phyloP scores from a whole-genome alignment of 2,888 invertebrate genomes.

The Amphipoea oculea region DNA sequence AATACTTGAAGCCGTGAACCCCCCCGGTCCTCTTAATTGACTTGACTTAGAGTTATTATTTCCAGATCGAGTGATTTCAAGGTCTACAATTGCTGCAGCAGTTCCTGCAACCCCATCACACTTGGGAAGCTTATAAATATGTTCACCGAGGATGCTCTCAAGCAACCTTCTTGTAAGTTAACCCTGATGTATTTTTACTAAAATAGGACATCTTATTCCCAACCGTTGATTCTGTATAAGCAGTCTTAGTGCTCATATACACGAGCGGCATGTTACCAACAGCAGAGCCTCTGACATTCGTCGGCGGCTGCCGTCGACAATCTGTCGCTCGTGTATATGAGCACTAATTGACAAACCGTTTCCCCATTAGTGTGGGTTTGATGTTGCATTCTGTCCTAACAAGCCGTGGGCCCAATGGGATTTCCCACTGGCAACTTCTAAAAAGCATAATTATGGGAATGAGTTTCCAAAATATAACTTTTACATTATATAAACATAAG shows the following conservation, averaged over 20 bases:
- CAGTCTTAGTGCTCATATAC: too few species aligned
- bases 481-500: too few species aligned
- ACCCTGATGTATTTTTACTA: neutral
- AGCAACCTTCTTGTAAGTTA: conserved; percentile 68
- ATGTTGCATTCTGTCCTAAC: neutral
- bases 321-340: too few species aligned
- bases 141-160: conserved; percentile 56
- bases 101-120: conserved; percentile 71
- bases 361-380: neutral
- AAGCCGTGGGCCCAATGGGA: neutral
- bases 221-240: too few species aligned
- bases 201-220: neutral
- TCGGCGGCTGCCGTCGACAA: too few species aligned
- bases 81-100: conserved; percentile 74
- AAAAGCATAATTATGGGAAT: neutral
- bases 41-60: neutral
- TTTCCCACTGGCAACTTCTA: neutral
- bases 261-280: too few species aligned
- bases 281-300: too few species aligned
- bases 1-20: too few species aligned
- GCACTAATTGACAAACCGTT: neutral
- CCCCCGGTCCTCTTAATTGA: too few species aligned
- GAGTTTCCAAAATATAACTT: neutral
- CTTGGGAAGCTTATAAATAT: conserved; percentile 30
- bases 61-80: conserved; percentile 60